phyloP scores from a whole-genome alignment of 2,113 vertebrate species.

The Lepisosteus osseus region DNA sequence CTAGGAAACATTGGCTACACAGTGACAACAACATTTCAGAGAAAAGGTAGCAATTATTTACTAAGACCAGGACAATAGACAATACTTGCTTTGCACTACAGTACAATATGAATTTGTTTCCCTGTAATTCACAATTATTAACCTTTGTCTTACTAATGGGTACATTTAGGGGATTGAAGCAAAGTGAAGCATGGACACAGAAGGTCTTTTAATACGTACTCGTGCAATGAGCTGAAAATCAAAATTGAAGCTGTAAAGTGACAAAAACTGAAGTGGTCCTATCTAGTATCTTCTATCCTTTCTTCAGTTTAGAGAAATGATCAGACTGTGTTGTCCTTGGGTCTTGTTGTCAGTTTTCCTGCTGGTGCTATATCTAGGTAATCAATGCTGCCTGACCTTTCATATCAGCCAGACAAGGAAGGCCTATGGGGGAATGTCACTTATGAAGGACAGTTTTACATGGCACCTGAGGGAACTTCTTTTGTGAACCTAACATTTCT shows the following conservation, averaged over 20 bases:
- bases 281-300: too few relatives aligned
- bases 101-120: too few relatives aligned
- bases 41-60: too few relatives aligned
- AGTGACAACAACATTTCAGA: too few relatives aligned
- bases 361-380: slow-evolving; percentile 20
- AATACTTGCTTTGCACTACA: too few relatives aligned
- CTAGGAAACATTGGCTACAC: too few relatives aligned
- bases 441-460: slow-evolving; percentile 42
- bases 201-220: too few relatives aligned
- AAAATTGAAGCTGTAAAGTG: too few relatives aligned
- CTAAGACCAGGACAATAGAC: too few relatives aligned
- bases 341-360: neutral
- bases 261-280: too few relatives aligned
- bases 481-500: slow-evolving; percentile 20
- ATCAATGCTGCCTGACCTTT: slow-evolving; percentile 41
- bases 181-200: neutral
- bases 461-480: slow-evolving; percentile 28
- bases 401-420: slow-evolving; percentile 29
- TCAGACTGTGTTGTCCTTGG: neutral
- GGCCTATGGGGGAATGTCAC: slow-evolving; percentile 35
- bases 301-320: neutral
- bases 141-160: neutral
- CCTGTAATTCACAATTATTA: too few relatives aligned
- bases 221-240: too few relatives aligned
- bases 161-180: neutral